A percentile compares a stretch with the other conserved stretches of the same genome.
These are phyloP conservation scores for Parazoanthus swiftii DNA, from an alignment of 92 coral and sea anemone species.

Conservation along the genomic window DNA sequence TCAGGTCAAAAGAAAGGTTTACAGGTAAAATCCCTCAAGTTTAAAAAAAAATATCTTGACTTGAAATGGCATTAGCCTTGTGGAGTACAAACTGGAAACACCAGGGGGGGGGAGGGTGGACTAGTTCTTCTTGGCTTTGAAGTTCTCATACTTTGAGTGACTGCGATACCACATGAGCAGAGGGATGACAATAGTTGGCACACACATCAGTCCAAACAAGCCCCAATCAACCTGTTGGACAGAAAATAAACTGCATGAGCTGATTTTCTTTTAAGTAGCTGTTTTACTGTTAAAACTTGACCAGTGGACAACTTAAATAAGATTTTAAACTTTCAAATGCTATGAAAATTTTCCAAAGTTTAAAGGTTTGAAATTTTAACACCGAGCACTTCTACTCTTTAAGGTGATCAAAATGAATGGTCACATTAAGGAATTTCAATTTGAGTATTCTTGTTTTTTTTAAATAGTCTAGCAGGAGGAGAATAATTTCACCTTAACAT, in stretches of 20 bases:
- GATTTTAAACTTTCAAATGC: too few relatives aligned
- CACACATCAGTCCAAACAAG: slow-evolving; percentile 88
- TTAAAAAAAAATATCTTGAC: neutral
- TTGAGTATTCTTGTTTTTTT: too few relatives aligned
- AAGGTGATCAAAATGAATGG: too few relatives aligned
- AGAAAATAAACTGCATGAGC: neutral
- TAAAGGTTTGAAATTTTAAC: too few relatives aligned
- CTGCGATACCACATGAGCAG: slow-evolving; percentile 93
- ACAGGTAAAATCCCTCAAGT: neutral
- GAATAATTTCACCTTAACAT: too few relatives aligned
- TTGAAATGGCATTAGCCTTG: slow-evolving; percentile 27
- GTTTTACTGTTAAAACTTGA: neutral
- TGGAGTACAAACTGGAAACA: slow-evolving; percentile 22
- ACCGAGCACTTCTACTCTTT: neutral
- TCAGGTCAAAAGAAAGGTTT: neutral
- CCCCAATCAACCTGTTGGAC: slow-evolving; percentile 93
- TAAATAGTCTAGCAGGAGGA: too few relatives aligned
- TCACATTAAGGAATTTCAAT: neutral
- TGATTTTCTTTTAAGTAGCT: too few relatives aligned
- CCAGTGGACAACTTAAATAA: too few relatives aligned
- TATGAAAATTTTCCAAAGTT: too few relatives aligned
- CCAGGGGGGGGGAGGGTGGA: slow-evolving; percentile 10
- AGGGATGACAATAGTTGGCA: slow-evolving; percentile 90
- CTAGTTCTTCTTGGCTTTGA: slow-evolving; percentile 86
- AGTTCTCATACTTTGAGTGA: slow-evolving; percentile 90